phyloP scores from a whole-genome alignment of 2,113 vertebrate genomes.

The Peromyscus californicus region DNA sequence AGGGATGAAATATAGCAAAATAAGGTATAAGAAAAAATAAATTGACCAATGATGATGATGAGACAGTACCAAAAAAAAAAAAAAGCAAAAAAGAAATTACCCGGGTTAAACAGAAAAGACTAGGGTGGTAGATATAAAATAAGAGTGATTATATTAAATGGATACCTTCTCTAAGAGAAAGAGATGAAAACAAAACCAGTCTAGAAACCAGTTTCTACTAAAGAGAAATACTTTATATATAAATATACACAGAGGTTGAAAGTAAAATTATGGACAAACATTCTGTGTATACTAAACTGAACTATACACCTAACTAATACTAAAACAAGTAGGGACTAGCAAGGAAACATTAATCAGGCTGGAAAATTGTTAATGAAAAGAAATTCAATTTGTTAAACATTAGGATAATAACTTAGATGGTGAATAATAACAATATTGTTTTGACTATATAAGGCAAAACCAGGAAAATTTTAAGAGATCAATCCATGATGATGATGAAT shows the following conservation, averaged over 20 bases:
- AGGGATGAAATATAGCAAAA: neutral
- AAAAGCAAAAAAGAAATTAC: neutral
- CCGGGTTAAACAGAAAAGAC: neutral
- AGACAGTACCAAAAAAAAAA: neutral
- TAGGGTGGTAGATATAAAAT: too few species aligned
- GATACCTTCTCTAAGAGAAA: neutral
- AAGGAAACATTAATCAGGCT: neutral
- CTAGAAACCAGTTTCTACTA: neutral
- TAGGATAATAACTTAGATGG: neutral
- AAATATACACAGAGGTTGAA: neutral
- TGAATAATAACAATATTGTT: neutral
- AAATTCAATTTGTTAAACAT: neutral
- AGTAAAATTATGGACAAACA: neutral
- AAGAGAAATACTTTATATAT: neutral
- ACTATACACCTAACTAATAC: neutral
- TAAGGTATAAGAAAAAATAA: neutral
- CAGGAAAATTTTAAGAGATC: neutral
- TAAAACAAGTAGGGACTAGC: neutral
- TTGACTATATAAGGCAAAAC: neutral
- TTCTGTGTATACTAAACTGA: neutral
- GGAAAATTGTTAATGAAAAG: neutral
- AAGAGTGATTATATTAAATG: neutral
- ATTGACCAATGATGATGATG: neutral
- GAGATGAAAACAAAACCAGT: neutral
- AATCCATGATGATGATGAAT: neutral